Evolutionary conservation across 64 coral and sea anemone species (phyloP).

Genomic region (Trachythela sp.): DNA sequence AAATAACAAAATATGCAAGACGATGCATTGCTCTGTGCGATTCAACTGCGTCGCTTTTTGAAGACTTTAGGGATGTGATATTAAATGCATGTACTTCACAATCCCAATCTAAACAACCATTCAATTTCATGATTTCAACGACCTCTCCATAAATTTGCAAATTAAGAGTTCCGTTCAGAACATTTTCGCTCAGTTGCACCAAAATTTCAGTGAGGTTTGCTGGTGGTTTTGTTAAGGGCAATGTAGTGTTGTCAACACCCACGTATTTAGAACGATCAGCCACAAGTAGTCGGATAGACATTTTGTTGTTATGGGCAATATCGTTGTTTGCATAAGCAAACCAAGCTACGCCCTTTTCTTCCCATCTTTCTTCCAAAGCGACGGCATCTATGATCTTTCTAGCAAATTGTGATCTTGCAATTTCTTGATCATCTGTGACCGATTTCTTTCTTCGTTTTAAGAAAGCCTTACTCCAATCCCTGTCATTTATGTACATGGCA

Average conservation of each 20-base stretch:
- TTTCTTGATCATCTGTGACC: neutral
- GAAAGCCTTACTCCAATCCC: too few species aligned
- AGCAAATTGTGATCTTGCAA: neutral
- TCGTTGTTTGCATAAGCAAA: neutral
- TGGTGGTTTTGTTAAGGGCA: too few species aligned
- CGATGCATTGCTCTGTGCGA: too few species aligned
- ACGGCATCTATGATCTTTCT: neutral
- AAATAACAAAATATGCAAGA: too few species aligned
- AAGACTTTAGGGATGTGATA: neutral
- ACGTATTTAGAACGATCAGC: neutral
- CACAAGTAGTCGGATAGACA: neutral
- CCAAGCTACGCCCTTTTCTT: neutral
- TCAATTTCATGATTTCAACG: neutral
- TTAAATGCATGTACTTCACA: neutral
- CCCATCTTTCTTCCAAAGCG: neutral
- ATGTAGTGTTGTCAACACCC: neutral
- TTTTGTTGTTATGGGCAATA: too few species aligned
- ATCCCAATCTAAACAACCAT: neutral
- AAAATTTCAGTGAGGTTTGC: neutral
- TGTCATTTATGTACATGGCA: neutral
- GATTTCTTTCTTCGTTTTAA: too few species aligned
- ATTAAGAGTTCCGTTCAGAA: neutral
- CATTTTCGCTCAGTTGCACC: neutral
- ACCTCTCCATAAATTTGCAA: neutral
- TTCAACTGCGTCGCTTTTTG: too few species aligned